These are phyloP conservation scores for Hyles euphorbiae DNA, from an alignment of 1,140 invertebrate species.

Conservation along the genomic window DNA sequence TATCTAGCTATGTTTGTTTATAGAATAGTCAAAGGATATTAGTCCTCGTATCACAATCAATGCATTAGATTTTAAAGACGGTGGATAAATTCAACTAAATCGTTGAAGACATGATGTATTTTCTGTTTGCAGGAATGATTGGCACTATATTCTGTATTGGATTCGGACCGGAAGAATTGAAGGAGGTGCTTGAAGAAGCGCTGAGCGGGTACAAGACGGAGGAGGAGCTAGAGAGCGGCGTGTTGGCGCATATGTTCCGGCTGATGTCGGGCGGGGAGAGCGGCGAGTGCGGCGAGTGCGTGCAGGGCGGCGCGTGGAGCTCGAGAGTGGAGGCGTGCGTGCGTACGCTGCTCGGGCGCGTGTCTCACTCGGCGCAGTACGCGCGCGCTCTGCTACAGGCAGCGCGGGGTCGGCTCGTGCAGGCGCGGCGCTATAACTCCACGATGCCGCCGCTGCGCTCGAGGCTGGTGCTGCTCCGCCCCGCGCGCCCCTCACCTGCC, in stretches of 20 bases:
- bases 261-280: conserved; percentile 17
- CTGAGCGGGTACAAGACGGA: conserved; percentile 24
- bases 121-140: conserved; percentile 26
- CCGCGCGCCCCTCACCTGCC: neutral
- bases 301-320: conserved; percentile 2
- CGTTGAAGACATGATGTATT: conserved; percentile 1
- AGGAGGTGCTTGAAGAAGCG: conserved; percentile 17
- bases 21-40: too few relatives aligned
- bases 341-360: conserved; percentile 20
- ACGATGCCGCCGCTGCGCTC: conserved; percentile 29
- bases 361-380: conserved; percentile 33
- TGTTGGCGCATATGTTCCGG: conserved; percentile 27
- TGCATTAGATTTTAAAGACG: neutral
- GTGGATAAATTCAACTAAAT: too few relatives aligned
- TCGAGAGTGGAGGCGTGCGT: conserved; percentile 26
- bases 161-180: conserved; percentile 26
- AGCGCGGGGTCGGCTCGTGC: conserved; percentile 25
- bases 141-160: conserved; percentile 45
- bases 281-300: neutral
- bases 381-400: conserved; percentile 20
- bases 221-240: conserved; percentile 26
- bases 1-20: too few relatives aligned
- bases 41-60: too few relatives aligned
- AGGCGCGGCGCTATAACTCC: conserved; percentile 18
- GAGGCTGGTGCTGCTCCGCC: conserved; percentile 28